Conservation (phyloP, 2,888 invertebrate species). For the Orthonevra nobilis region DNA sequence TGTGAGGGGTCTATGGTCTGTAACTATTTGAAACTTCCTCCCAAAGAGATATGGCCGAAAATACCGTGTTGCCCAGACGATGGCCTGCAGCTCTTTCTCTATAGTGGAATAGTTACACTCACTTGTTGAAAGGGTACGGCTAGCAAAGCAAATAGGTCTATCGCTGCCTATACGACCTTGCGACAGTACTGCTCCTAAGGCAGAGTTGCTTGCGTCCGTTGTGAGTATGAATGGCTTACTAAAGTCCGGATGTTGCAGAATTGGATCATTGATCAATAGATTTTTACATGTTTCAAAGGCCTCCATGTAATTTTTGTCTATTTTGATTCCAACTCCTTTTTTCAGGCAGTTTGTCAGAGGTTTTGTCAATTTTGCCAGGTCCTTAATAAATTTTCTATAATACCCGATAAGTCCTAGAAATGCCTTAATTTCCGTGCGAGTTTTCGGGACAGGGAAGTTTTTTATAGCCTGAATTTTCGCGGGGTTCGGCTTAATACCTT, state of each 20-base stretch:
- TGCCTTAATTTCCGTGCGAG: not conserved
- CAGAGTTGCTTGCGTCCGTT: not conserved
- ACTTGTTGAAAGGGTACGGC: too few relatives aligned
- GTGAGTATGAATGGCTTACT: not conserved
- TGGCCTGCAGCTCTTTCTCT: too few relatives aligned
- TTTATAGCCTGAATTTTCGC: slow-evolving; percentile 2
- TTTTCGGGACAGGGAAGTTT: slow-evolving; percentile 5
- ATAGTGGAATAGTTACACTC: too few relatives aligned
- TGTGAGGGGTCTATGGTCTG: too few relatives aligned
- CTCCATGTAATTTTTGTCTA: not conserved
- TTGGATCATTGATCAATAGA: not conserved
- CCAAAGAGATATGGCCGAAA: too few relatives aligned
- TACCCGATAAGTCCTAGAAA: too few relatives aligned
- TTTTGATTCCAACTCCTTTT: not conserved
- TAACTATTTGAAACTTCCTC: too few relatives aligned
- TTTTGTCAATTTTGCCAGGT: too few relatives aligned
- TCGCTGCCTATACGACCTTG: not conserved
- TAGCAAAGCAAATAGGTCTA: too few relatives aligned
- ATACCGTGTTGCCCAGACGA: too few relatives aligned
- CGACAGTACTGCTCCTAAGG: not conserved
- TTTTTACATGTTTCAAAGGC: not conserved
- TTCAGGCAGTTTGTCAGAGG: too few relatives aligned
- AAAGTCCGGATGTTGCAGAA: not conserved
- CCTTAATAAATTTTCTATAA: too few relatives aligned
- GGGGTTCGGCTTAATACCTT: slow-evolving; percentile 9